A percentile compares a stretch with the other conserved stretches of the same genome.
Evolutionary conservation across 2,888 invertebrate genomes (phyloP).

Genomic region (Troides helena): DNA sequence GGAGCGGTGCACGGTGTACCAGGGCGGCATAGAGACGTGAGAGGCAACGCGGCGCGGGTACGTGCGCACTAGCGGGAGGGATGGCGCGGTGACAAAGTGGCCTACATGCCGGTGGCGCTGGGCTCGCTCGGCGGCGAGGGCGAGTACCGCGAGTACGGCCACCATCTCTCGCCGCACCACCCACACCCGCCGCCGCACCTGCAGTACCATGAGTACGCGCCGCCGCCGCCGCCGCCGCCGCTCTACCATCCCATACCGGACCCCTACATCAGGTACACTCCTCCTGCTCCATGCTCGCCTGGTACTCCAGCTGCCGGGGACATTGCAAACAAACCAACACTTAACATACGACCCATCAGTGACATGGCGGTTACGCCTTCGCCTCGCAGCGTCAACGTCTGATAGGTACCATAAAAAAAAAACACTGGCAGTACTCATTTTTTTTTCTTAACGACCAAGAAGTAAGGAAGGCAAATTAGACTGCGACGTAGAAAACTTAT

Average conservation of each 20-base stretch:
- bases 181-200: conserved; percentile 45
- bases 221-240: conserved; percentile 78
- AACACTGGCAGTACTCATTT: too few relatives aligned
- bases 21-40: conserved; percentile 39
- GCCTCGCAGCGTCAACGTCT: too few relatives aligned
- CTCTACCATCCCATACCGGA: conserved; percentile 69
- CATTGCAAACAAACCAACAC: too few relatives aligned
- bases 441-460: neutral
- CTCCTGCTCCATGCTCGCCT: conserved; percentile 29
- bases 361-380: too few relatives aligned
- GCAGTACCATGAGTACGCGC: conserved; percentile 80
- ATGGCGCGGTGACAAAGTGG: conserved; percentile 83
- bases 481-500: neutral
- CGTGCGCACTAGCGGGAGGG: conserved; percentile 41
- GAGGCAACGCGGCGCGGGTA: conserved; percentile 34
- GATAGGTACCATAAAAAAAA: too few relatives aligned
- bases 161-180: conserved; percentile 73
- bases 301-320: conserved; percentile 17
- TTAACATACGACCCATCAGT: too few relatives aligned
- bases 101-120: conserved; percentile 83
- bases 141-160: conserved; percentile 78
- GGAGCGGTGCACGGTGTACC: conserved; percentile 42
- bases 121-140: conserved; percentile 83
- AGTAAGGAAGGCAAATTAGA: conserved; percentile 3
- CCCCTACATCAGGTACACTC: conserved; percentile 67